phyloP scores from a whole-genome alignment of 2,113 vertebrate genomes.

The Lota lota region DNA sequence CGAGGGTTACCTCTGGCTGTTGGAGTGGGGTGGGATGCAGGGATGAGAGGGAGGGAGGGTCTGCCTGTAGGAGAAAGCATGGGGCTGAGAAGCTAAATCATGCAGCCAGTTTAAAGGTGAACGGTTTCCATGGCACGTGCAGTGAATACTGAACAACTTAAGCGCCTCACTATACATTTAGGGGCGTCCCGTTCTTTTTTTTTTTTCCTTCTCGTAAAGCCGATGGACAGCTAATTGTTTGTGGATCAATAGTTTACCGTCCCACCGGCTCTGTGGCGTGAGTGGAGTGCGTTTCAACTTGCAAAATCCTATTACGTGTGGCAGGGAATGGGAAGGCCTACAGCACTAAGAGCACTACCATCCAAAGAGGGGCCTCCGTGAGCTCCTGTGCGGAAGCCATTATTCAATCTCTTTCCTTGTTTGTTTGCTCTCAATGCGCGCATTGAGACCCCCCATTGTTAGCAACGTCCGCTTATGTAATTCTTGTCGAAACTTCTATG shows the following conservation, averaged over 20 bases:
- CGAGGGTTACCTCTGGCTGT: too few species aligned
- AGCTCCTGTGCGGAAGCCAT: slow-evolving; percentile 37
- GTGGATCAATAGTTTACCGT: slow-evolving; percentile 75
- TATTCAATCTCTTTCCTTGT: slow-evolving; percentile 50
- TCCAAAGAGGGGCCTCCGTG: slow-evolving; percentile 30
- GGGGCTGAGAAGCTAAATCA: slow-evolving; percentile 25
- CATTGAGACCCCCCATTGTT: slow-evolving; percentile 22
- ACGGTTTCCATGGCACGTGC: slow-evolving; percentile 43
- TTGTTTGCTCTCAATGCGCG: slow-evolving; percentile 43
- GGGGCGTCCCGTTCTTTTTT: slow-evolving; percentile 51
- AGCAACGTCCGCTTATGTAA: background rate
- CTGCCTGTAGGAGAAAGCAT: slow-evolving; percentile 29
- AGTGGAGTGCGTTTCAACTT: slow-evolving; percentile 66
- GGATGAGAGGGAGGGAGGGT: slow-evolving; percentile 20
- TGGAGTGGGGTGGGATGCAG: too few species aligned
- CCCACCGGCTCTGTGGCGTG: slow-evolving; percentile 53
- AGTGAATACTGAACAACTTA: slow-evolving; percentile 46
- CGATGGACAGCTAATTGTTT: slow-evolving; percentile 67
- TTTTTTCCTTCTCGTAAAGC: slow-evolving; percentile 29
- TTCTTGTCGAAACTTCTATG: slow-evolving; percentile 1
- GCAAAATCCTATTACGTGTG: slow-evolving; percentile 71
- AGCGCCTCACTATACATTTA: slow-evolving; percentile 67
- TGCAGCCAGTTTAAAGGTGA: slow-evolving; percentile 39
- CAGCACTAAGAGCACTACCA: slow-evolving; percentile 34
- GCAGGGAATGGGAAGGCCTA: slow-evolving; percentile 52